A percentile compares a stretch with the other conserved stretches of the same genome.
phyloP scores from a whole-genome alignment of 1,140 invertebrate species.

The Zaprionus gabonicus region DNA sequence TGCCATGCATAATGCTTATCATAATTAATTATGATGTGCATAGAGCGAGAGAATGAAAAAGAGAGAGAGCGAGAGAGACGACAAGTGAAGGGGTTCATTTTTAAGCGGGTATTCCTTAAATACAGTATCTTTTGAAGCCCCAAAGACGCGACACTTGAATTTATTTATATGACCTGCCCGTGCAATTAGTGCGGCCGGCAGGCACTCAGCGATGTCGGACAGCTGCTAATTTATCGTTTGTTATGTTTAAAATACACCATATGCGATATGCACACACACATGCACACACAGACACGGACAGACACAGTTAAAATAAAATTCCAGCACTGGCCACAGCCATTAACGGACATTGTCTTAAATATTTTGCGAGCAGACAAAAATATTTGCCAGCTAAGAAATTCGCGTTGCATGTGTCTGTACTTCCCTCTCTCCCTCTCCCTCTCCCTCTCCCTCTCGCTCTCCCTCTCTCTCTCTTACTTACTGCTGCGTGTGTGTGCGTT shows the following conservation, averaged over 20 bases:
- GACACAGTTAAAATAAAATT: constrained; percentile 46
- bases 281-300: background rate
- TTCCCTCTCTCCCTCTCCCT: background rate
- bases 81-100: constrained; percentile 3
- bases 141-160: constrained; percentile 41
- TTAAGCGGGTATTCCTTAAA: constrained; percentile 7
- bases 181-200: constrained; percentile 71
- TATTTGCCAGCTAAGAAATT: constrained; percentile 73
- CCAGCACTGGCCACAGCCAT: constrained; percentile 58
- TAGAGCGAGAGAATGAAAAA: background rate
- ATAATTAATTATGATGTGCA: constrained; percentile 67
- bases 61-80: background rate
- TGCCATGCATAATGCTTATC: constrained; percentile 56
- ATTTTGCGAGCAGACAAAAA: constrained; percentile 76
- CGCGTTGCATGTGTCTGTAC: constrained; percentile 24
- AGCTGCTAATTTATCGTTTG: constrained; percentile 76
- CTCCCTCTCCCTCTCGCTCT: background rate
- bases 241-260: constrained; percentile 69
- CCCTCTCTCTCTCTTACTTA: background rate
- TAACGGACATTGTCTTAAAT: constrained; percentile 73
- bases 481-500: constrained; percentile 38
- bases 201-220: constrained; percentile 60
- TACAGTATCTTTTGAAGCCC: background rate
- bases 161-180: constrained; percentile 70
- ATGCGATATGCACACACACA: constrained; percentile 11